A percentile compares a stretch with the other conserved stretches of the same genome.
These are phyloP conservation scores for Epinephelus moara DNA, from an alignment of 2,113 vertebrate genomes.

Conservation along the genomic window DNA sequence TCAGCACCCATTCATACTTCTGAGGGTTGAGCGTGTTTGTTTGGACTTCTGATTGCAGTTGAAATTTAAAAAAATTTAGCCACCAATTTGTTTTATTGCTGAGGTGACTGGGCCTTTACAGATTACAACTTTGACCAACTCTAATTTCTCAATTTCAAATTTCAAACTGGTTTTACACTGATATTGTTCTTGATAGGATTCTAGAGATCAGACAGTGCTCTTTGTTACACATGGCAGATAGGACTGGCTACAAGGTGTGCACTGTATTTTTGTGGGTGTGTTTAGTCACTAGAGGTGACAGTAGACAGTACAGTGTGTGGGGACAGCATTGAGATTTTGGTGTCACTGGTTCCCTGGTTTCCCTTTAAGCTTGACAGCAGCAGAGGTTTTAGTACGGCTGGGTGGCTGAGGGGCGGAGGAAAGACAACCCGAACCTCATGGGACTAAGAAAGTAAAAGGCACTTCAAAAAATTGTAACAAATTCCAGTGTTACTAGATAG, in stretches of 20 bases:
- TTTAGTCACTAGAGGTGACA: slow-evolving; percentile 3
- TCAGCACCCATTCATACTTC: too few species aligned
- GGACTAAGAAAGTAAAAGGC: slow-evolving; percentile 83
- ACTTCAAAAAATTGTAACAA: slow-evolving; percentile 82
- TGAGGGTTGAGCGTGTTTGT: too few species aligned
- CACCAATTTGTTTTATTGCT: neutral
- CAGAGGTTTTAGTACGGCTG: slow-evolving; percentile 49
- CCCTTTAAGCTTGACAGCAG: slow-evolving; percentile 64
- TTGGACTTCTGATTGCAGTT: too few species aligned
- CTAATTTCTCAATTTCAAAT: neutral
- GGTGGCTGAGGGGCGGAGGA: slow-evolving; percentile 46
- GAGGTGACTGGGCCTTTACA: neutral
- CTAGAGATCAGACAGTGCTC: neutral
- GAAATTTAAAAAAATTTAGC: neutral
- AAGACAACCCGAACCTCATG: slow-evolving; percentile 67
- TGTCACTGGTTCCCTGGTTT: slow-evolving; percentile 68
- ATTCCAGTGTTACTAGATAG: slow-evolving; percentile 75
- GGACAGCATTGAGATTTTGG: slow-evolving; percentile 66
- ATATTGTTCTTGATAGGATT: neutral
- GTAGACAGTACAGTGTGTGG: slow-evolving; percentile 18
- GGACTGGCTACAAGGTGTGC: slow-evolving; percentile 8
- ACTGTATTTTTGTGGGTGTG: neutral
- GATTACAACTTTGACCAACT: neutral
- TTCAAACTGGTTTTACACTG: neutral
- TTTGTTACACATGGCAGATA: slow-evolving; percentile 11